Base-by-base conservation (phyloP, 2,113 vertebrate species). In the Halcyon malimbica region DNA sequence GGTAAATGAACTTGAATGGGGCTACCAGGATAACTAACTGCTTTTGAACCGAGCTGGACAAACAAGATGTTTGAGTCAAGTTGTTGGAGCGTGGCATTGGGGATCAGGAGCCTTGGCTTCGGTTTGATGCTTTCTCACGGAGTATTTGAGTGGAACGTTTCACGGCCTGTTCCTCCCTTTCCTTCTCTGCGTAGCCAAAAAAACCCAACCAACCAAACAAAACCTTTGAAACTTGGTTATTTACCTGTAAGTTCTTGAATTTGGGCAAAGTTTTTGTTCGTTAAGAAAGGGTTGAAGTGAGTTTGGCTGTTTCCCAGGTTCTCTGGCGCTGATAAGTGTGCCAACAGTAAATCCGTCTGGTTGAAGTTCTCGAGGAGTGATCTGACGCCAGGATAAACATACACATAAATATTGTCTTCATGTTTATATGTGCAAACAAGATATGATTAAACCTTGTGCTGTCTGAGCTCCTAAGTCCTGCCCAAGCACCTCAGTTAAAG, bases 301-400 rank as follows among this genome's bases (percentile, higher is more conserved):
- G 18, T 56, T 87, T 95, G 93, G 70, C 90, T 59, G 51, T 44
- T 23, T 88, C 90, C 71, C 90, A 71, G 19, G 2, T 70, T 79
- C 70, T 26, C 81, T 1, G 17, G 46, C 0, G 1, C 53, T 41
- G 63, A 6, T 59, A n/a, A 5, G 9, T 59, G 42, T 89, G 80
- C 87, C 74, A 76, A 3, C 44, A 65, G 74, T 86, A 60, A 74
- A 81, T 95, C 76, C 5, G 6, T 41, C 85, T 68, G 86, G 29
- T 8, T 81, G 63, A 87, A 70, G 56, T 87, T 64, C 74, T 87
- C 35, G 14, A 59, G 80, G 51, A 82, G 53, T 67, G 48, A 79
- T 96, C 42, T 68, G 68, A n/a, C 50, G 85, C 63, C 79, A 81
- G 90, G 77, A 50, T 86, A 77, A 90, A 83, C 59, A 90, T 4